phyloP scores from a whole-genome alignment of 2,113 vertebrate species.

The Brevimyrus niger region DNA sequence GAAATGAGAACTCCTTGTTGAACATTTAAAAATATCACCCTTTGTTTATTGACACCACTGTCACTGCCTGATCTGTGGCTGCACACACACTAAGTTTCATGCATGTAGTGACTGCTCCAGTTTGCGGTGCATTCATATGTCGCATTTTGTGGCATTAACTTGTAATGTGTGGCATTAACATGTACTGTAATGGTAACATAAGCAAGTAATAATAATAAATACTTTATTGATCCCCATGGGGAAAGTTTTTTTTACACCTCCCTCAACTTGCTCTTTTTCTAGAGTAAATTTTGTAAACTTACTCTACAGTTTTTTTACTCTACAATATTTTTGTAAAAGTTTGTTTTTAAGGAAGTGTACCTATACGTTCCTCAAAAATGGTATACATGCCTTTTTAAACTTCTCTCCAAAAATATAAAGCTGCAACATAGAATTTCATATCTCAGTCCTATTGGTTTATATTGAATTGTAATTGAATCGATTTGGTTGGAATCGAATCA shows the following conservation, averaged over 20 bases:
- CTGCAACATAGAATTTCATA: background rate
- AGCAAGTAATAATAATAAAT: too few relatives aligned
- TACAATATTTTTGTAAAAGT: too few relatives aligned
- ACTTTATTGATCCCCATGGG: too few relatives aligned
- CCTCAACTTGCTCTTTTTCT: too few relatives aligned
- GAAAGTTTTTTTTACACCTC: too few relatives aligned
- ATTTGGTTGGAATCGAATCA: background rate
- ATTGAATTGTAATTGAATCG: background rate
- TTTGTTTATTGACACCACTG: background rate
- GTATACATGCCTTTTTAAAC: background rate
- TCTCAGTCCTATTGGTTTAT: background rate
- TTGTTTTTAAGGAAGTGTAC: background rate
- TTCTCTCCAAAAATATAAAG: background rate
- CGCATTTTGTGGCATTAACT: background rate
- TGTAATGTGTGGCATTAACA: background rate
- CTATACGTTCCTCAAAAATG: background rate
- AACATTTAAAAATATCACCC: background rate
- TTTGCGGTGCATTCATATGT: background rate
- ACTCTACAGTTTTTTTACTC: too few relatives aligned
- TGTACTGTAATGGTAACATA: background rate
- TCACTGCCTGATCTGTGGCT: background rate
- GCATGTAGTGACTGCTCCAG: background rate
- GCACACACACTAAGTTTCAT: background rate
- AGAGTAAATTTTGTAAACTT: too few relatives aligned
- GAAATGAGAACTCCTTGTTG: background rate